A percentile compares a stretch with the other conserved stretches of the same genome.
Conservation (phyloP, 2,113 vertebrate species). For the Eubucco bourcierii region DNA sequence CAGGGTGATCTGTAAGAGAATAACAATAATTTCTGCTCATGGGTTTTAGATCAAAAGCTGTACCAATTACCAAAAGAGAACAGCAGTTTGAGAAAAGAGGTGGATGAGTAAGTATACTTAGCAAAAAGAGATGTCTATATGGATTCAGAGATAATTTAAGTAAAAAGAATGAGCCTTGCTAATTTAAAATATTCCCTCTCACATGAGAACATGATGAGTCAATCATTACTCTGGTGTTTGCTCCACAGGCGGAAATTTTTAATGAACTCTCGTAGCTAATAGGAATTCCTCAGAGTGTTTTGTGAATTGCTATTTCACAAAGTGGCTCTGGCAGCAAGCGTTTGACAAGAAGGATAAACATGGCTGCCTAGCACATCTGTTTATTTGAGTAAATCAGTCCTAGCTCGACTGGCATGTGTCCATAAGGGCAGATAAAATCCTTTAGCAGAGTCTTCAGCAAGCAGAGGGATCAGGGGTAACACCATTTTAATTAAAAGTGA, state of each 20-base stretch:
- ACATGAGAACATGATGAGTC: constrained; percentile 48
- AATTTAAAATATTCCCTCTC: constrained; percentile 41
- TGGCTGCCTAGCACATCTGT: constrained; percentile 60
- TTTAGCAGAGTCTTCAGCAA: constrained; percentile 42
- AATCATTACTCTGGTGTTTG: constrained; percentile 57
- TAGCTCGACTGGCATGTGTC: constrained; percentile 51
- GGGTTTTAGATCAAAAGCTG: neutral
- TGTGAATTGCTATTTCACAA: constrained; percentile 58
- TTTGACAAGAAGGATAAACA: constrained; percentile 68
- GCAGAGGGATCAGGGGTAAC: constrained; percentile 23
- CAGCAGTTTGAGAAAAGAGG: neutral
- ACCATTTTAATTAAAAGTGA: constrained; percentile 18
- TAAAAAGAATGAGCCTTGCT: constrained; percentile 2
- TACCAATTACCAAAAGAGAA: neutral
- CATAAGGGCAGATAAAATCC: constrained; percentile 33
- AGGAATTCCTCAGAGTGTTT: constrained; percentile 63
- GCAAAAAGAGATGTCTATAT: neutral
- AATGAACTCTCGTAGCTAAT: constrained; percentile 63
- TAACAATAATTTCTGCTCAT: neutral
- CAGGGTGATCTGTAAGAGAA: neutral
- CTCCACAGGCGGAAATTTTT: constrained; percentile 58
- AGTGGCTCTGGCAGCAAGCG: constrained; percentile 46
- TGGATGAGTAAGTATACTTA: neutral
- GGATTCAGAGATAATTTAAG: constrained; percentile 25
- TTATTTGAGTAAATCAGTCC: constrained; percentile 52